Evolutionary conservation across 2,888 invertebrate species (phyloP).

Genomic region (Lamellibrachia satsuma): DNA sequence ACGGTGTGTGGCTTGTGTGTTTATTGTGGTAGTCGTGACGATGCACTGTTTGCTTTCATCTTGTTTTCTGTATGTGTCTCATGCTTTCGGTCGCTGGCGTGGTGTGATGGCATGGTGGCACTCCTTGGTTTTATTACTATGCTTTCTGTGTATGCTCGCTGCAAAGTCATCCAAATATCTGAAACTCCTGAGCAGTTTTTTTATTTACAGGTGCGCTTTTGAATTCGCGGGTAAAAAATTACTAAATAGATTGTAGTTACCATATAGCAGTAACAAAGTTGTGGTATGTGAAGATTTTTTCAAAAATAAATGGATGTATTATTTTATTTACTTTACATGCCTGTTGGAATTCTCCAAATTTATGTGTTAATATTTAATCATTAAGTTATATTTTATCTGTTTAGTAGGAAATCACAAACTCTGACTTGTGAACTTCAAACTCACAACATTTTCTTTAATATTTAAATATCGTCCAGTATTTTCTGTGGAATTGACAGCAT

Average conservation of each 20-base stretch:
- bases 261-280: background rate
- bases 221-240: too few species aligned
- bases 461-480: background rate
- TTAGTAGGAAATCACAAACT: too few species aligned
- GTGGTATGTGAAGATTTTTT: background rate
- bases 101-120: background rate
- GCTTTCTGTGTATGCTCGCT: background rate
- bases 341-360: too few species aligned
- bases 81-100: background rate
- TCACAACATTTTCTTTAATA: background rate
- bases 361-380: too few species aligned
- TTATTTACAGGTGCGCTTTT: too few species aligned
- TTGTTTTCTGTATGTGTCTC: background rate
- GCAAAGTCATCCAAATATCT: background rate
- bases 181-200: background rate
- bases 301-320: background rate
- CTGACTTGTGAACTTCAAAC: background rate
- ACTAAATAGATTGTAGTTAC: background rate
- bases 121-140: background rate
- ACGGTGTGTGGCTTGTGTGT: conserved; percentile 12
- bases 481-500: background rate
- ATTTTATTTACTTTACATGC: too few species aligned
- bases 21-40: background rate
- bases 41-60: background rate
- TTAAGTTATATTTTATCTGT: too few species aligned